phyloP scores from a whole-genome alignment of 1,140 invertebrate genomes.

The Cryptotermes secundus region DNA sequence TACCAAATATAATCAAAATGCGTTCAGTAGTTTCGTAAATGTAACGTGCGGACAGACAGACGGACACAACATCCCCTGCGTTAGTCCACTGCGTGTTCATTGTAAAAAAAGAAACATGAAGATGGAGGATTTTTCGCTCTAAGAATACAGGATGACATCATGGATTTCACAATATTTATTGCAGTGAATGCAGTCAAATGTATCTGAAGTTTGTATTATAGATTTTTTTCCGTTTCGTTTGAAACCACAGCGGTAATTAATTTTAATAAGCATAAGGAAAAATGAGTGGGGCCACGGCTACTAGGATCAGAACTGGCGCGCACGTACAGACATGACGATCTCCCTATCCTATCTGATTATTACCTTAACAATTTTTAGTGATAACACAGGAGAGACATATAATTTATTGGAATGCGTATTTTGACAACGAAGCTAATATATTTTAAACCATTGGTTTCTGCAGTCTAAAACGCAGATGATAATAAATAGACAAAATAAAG shows the following conservation, averaged over 20 bases:
- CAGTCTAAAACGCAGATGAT: conserved; percentile 12
- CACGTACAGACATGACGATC: neutral
- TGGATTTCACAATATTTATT: neutral
- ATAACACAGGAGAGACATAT: neutral
- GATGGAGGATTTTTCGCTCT: too few species aligned
- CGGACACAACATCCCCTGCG: too few species aligned
- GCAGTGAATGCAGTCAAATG: neutral
- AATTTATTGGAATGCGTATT: neutral
- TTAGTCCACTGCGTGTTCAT: too few species aligned
- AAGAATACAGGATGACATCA: too few species aligned
- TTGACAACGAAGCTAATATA: conserved; percentile 2
- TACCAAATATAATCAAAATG: too few species aligned
- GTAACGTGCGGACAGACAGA: too few species aligned
- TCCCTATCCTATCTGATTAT: neutral
- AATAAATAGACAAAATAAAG: conserved; percentile 11
- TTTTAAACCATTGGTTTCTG: conserved; percentile 19
- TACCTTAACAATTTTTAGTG: neutral
- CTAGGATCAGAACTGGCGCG: neutral
- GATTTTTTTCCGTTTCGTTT: neutral
- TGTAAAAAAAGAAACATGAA: too few species aligned
- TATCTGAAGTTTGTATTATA: neutral
- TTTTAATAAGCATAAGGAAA: neutral
- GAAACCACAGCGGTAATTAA: neutral
- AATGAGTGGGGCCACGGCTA: neutral
- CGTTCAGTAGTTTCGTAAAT: too few species aligned